Base-by-base conservation (phyloP, 2,888 invertebrate species). In the Polydrusus tereticollis region DNA sequence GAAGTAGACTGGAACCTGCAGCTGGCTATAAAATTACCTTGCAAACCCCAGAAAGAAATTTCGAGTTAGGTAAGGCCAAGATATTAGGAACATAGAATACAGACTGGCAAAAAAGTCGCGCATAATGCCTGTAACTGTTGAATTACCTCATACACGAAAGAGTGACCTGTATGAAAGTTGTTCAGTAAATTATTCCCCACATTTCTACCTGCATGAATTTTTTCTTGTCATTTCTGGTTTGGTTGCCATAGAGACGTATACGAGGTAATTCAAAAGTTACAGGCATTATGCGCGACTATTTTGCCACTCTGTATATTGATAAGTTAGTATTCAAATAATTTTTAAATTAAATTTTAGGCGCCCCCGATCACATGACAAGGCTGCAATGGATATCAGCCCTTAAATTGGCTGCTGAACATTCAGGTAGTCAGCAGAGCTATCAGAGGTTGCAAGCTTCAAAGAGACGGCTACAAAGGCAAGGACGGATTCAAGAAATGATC, bases 301-400 rank as follows among this genome's bases (percentile, higher is more conserved):
- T n/a, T n/a, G n/a, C n/a, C n/a, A n/a, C n/a, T n/a, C n/a, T n/a
- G n/a, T n/a, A n/a, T n/a, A n/a, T n/a, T n/a, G n/a, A n/a, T n/a
- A n/a, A n/a, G 12, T 18, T 7, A 41, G 14, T 41, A 14, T 14
- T 14, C n/a, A 7, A 41, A 14, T 4, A 41, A 41, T 14, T 41
- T 14, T 41, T 63, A 47, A 47, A 62, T 5, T n/a, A n/a, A 1
- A 21, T 29, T 55, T 55, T 55, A 43, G 92, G 90, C 10, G 90
- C 93, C 20, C 89, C 90, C 75, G 93, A 94, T 83, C 93, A 93
- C 80, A 92, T 92, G 87, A 92, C 91, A 77, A 89, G 93, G 58
- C 86, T 93, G 29, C 93, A 93, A 84, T 93, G 93, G 93, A 86
- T 93, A 73, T 90, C 93, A n/a, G 90, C 92, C 0, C 81, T 94